A percentile compares a stretch with the other conserved stretches of the same genome.
Evolutionary conservation across 2,888 invertebrate species (phyloP).

Genomic region (Drosophila phalerata): DNA sequence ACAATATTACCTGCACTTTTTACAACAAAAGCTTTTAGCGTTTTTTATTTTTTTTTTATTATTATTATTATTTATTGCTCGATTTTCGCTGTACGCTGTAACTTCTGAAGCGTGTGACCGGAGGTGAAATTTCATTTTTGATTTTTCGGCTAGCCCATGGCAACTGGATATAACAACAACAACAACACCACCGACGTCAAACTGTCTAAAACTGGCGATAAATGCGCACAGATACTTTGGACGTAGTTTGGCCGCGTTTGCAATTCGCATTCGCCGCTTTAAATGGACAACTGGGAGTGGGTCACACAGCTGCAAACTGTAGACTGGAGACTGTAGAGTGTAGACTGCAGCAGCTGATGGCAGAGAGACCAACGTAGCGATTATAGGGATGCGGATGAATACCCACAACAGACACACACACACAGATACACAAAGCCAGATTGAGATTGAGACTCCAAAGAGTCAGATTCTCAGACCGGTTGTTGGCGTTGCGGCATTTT

Average conservation of each 20-base stretch:
- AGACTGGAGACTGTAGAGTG: constrained; percentile 55
- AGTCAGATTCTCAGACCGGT: constrained; percentile 57
- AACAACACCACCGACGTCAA: constrained; percentile 41
- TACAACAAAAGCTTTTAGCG: constrained; percentile 31
- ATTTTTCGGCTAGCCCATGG: constrained; percentile 53
- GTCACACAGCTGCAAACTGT: constrained; percentile 75
- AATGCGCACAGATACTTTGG: constrained; percentile 71
- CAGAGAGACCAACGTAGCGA: constrained; percentile 61
- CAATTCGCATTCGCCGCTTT: constrained; percentile 64
- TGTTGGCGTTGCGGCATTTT: constrained; percentile 54
- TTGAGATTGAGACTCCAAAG: constrained; percentile 43
- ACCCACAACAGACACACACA: constrained; percentile 26
- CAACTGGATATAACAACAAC: constrained; percentile 30
- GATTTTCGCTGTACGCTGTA: constrained; percentile 41
- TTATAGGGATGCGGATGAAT: constrained; percentile 71
- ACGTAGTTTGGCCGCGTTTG: constrained; percentile 60
- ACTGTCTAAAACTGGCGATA: constrained; percentile 65
- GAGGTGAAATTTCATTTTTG: constrained; percentile 76
- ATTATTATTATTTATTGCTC: constrained; percentile 18
- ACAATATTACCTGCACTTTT: constrained; percentile 34
- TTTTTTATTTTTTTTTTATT: constrained; percentile 39
- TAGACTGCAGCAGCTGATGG: constrained; percentile 32
- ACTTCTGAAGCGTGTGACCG: constrained; percentile 77
- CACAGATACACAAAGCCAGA: constrained; percentile 42
- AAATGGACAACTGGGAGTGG: constrained; percentile 79